Conservation (phyloP, 2,888 invertebrate species). For the Deroplatys truncata region DNA sequence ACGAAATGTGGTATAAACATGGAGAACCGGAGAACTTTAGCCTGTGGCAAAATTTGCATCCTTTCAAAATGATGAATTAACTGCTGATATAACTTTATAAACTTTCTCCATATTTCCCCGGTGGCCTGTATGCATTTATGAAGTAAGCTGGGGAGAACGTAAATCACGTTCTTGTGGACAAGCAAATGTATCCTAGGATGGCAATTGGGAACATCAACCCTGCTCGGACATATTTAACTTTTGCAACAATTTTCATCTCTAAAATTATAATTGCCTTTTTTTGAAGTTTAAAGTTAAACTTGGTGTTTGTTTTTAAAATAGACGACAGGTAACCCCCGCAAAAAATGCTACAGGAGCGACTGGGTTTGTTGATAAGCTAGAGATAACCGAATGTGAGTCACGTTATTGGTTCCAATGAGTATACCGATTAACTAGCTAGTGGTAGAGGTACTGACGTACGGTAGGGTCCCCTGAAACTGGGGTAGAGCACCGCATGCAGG, state of each 20-base stretch:
- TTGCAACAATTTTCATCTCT: background rate
- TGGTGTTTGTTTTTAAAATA: too few species aligned
- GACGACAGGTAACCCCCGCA: too few species aligned
- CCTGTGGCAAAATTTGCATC: background rate
- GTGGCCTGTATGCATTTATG: background rate
- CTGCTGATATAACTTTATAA: background rate
- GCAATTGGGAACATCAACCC: background rate
- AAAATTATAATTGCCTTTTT: background rate
- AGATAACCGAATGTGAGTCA: too few species aligned
- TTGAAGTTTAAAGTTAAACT: too few species aligned
- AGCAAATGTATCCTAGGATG: background rate
- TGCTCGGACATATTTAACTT: background rate
- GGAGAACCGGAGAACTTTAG: background rate
- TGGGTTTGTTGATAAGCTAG: too few species aligned
- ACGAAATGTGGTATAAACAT: background rate
- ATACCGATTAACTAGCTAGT: too few species aligned
- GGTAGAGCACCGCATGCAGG: too few species aligned
- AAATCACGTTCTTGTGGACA: background rate
- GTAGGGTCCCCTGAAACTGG: too few species aligned
- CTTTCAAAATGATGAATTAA: background rate
- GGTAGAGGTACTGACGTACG: too few species aligned
- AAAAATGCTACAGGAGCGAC: too few species aligned
- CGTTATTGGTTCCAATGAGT: too few species aligned
- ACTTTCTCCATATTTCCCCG: background rate
- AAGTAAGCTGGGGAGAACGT: background rate